Evolutionary conservation across 2,113 vertebrate genomes (phyloP).

Genomic region (human): GRCh38 chr3:144016001-144016500

Average conservation of each 20-base stretch:
- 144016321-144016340: neutral
- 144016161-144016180: neutral
- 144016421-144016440: neutral
- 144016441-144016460: constrained; percentile 37
- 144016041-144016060: neutral
- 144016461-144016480: neutral
- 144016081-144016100: neutral
- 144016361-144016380: neutral
- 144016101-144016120: neutral
- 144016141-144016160: neutral
- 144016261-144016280: neutral
- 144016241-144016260: neutral
- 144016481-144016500: neutral
- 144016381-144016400: neutral
- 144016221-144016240: neutral
- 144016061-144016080: neutral
- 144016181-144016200: neutral
- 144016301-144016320: neutral
- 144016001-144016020: neutral
- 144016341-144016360: neutral
- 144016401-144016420: constrained; percentile 26
- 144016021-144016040: neutral
- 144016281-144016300: neutral
- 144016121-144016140: neutral
- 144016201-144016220: neutral